Evolutionary conservation across 2,113 vertebrate species (phyloP).

Genomic region (Anhinga rufa): DNA sequence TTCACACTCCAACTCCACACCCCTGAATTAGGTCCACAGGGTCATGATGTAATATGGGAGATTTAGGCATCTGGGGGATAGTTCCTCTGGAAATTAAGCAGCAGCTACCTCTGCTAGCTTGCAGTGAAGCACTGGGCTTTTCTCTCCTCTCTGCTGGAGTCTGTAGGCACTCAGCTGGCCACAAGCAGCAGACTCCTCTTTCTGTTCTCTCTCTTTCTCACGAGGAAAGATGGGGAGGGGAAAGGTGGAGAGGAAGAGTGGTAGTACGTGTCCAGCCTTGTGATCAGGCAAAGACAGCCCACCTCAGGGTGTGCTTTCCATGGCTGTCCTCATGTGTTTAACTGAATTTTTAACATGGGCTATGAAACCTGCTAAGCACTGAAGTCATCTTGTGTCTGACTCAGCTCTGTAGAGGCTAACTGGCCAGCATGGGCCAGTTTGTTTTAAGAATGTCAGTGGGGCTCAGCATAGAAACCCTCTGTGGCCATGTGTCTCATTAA

Average conservation of each 20-base stretch:
- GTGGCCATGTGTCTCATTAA: neutral
- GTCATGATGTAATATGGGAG: neutral
- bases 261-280: neutral
- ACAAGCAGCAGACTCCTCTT: neutral
- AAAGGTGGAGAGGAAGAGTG: neutral
- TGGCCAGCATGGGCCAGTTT: neutral
- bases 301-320: neutral
- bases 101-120: neutral
- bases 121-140: neutral
- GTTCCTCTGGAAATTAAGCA: neutral
- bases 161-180: neutral
- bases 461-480: neutral
- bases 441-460: neutral
- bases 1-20: neutral
- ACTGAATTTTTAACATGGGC: neutral
- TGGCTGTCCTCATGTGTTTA: neutral
- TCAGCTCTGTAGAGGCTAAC: neutral
- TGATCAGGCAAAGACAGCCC: fast-evolving
- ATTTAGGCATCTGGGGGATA: neutral
- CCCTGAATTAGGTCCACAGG: neutral
- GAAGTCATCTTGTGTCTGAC: neutral
- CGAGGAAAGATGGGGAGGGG: neutral
- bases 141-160: neutral
- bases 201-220: neutral
- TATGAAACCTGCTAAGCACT: neutral